A percentile compares a stretch with the other conserved stretches of the same genome.
Evolutionary conservation across 2,888 invertebrate genomes (phyloP).

Genomic region (Plebejus melissa): DNA sequence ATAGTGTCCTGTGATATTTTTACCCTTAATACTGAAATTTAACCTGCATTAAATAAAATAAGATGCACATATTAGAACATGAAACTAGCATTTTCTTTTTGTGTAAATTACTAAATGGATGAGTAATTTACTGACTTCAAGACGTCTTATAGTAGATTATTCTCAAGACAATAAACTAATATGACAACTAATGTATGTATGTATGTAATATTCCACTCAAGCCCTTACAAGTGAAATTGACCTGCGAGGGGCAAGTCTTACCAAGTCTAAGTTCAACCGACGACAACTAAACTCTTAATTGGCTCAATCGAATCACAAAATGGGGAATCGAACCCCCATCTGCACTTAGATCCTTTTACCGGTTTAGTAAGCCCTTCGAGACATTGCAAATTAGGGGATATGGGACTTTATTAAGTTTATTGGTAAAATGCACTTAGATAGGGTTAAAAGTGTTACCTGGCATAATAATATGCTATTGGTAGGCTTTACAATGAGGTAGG

Average conservation of each 20-base stretch:
- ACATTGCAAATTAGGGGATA: constrained; percentile 72
- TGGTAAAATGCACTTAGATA: not conserved
- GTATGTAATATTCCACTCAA: not conserved
- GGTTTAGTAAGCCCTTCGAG: constrained; percentile 74
- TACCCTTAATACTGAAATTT: too few relatives aligned
- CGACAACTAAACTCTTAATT: constrained; percentile 75
- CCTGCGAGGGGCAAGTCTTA: constrained; percentile 51
- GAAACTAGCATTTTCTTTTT: too few relatives aligned
- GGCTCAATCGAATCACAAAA: constrained; percentile 74
- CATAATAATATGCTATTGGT: too few relatives aligned
- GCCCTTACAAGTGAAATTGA: constrained; percentile 1
- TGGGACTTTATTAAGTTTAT: constrained; percentile 37
- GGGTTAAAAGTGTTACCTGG: not conserved
- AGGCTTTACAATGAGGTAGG: too few relatives aligned
- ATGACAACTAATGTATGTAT: not conserved
- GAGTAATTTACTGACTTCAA: too few relatives aligned
- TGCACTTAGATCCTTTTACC: constrained; percentile 78
- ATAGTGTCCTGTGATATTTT: too few relatives aligned
- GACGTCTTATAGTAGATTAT: too few relatives aligned
- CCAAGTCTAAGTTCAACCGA: constrained; percentile 58
- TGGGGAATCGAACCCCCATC: constrained; percentile 75
- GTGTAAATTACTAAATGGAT: too few relatives aligned
- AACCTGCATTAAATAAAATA: too few relatives aligned
- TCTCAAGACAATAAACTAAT: not conserved
- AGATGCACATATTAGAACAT: too few relatives aligned